phyloP scores from a whole-genome alignment of 35 echinoderm and acorn worm species.

The Lytechinus variegatus region DNA sequence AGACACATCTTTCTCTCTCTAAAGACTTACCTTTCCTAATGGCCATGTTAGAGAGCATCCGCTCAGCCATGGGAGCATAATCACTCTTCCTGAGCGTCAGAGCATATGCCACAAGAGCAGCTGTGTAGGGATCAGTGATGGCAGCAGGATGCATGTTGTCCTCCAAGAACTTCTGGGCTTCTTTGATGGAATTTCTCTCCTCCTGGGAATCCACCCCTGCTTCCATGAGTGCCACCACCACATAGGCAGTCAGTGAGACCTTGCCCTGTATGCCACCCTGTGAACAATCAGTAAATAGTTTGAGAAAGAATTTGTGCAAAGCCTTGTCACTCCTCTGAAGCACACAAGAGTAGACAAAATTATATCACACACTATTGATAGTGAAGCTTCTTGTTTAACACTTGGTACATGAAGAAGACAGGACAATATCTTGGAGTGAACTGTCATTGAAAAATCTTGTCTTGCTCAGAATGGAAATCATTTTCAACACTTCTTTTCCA shows the following conservation, averaged over 20 bases:
- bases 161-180: conserved; percentile 91
- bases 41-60: conserved; percentile 65
- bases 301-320: neutral
- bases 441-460: too few species aligned
- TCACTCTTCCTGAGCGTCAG: conserved; percentile 72
- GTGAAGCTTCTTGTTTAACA: too few species aligned
- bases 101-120: conserved; percentile 85
- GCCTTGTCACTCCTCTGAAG: too few species aligned
- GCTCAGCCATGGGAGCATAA: conserved; percentile 62
- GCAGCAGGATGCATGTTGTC: conserved; percentile 60
- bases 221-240: conserved; percentile 85
- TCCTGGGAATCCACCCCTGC: conserved; percentile 70
- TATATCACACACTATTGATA: too few species aligned
- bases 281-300: neutral
- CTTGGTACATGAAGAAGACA: too few species aligned
- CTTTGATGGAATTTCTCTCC: conserved; percentile 66
- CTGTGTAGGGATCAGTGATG: conserved; percentile 85
- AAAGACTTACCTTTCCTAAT: conserved; percentile 68
- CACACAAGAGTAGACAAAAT: neutral
- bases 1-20: neutral
- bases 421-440: too few species aligned
- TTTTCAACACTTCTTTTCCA: neutral
- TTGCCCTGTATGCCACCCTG: conserved; percentile 91
- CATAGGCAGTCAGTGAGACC: conserved; percentile 92
- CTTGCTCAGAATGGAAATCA: too few species aligned